Evolutionary conservation across 2,888 invertebrate species (phyloP), one percentile per base, ranked within the genome.

Genomic region (Copidosoma aretas): DNA sequence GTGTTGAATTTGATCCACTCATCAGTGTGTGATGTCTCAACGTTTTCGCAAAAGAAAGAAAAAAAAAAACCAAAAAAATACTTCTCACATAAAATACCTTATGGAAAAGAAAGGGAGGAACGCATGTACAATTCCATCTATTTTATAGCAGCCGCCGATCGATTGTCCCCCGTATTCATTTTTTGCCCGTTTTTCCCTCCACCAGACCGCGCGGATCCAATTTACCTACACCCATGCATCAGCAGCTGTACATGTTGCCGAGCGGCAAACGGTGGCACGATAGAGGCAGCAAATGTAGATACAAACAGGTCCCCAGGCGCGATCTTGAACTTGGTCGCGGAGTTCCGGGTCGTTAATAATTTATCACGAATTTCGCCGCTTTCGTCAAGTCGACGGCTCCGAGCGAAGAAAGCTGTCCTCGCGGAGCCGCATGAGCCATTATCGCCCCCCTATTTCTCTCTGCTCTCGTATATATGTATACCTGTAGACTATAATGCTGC

Each of bases 301-400:
- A 12, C 14, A 46, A 46, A 17, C 43, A 12, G 17, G 43, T 46
- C 17, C 12, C 43, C 14, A 46, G 15, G 12, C 43, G 17, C 17
- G 43, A 57, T 60, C 60, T 66, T 60, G 60, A 66, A 61, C 60
- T 66, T 57, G 56, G 54, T 53, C 53, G 24, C 43, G n/a, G 39
- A 17, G 43, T 67, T 67, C 67, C 62, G 59, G 59, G 59, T 58
- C 67, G 62, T 67, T 63, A 67, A 32, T 32, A 32, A 67, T 59
- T 59, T 59, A 62, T 67, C 67, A 63, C 63, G 62, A 67, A 67
- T 67, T 67, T 32, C n/a, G 32, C 32, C 58, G 62, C 62, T 67
- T 67, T 67, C 67, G 53, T 53, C 62, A n/a, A 63, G 67, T 67
- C 63, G 32, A 32, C 4, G 8, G 8, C 8, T 32, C 21, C 57